phyloP scores from a whole-genome alignment of 2,113 vertebrate species.

The Meriones unguiculatus region DNA sequence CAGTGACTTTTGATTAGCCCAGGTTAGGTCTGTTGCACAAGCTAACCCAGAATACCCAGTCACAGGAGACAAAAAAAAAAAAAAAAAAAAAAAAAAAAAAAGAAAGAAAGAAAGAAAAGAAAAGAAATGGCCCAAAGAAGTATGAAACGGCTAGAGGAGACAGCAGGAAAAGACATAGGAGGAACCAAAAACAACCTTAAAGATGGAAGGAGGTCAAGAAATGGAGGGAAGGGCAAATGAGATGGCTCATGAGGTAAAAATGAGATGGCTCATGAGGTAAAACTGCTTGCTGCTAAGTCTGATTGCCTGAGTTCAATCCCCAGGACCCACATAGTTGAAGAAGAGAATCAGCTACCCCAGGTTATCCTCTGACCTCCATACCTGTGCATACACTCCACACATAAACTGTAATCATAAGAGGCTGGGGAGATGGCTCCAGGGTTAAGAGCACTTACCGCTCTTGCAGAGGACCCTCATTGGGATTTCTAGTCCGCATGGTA shows the following conservation, averaged over 20 bases:
- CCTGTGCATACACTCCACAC: background rate
- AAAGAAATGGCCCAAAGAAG: background rate
- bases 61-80: background rate
- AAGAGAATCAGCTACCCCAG: background rate
- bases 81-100: background rate
- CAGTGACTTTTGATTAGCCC: background rate
- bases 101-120: too few species aligned
- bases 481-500: background rate
- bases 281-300: background rate
- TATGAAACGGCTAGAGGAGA: background rate
- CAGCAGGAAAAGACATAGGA: background rate
- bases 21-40: background rate
- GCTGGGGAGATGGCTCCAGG: background rate
- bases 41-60: background rate
- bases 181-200: background rate
- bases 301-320: background rate
- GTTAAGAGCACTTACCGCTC: background rate
- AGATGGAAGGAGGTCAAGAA: background rate
- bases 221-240: too few species aligned
- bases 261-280: too few species aligned
- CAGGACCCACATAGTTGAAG: background rate
- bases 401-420: background rate
- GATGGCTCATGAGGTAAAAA: too few species aligned
- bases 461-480: background rate
- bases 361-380: background rate